Base-by-base conservation (phyloP, 2,113 vertebrate genomes). In the Coptodon rendalli region DNA sequence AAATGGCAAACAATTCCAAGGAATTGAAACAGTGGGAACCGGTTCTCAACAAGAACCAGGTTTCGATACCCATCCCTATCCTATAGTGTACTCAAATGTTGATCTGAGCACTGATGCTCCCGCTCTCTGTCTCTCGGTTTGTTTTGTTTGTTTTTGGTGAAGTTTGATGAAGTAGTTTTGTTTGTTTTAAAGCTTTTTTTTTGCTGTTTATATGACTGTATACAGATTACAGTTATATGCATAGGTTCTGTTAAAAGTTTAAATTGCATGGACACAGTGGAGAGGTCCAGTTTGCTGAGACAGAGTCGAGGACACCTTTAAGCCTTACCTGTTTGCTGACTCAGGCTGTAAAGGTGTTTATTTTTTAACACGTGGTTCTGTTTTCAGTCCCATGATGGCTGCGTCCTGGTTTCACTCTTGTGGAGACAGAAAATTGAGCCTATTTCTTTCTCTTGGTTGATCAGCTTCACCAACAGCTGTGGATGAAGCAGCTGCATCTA, bases 381-480 rank as follows among this genome's bases (percentile, higher is more conserved):
- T 7, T 0, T 78, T 50, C 71, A 31, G 71, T 31, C 27, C 71
- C 71, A 0, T 7, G 24, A 76, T 3, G 71, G 27, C 17, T 29
- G 71, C 9, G 0, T 76, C 40, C 17, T 50, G 43, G 16, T 50
- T 76, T 76, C 71, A 5, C 1, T 12, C 27, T 31, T 0, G 16
- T 31, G 0, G 24, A 48, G 40, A 48, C 68, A 27, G 0, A 45
- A 76, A 48, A 17, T 19, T 5, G 24, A 50, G 6, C 0, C 45
- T 1, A 31, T 50, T 31, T 22, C 12, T 9, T 54, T 80, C 38
- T 57, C 52, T 40, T 27, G 31, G 7, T 57, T 89, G 8, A 2
- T 83, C 50, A 91, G 91, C 79, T 87, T 91, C 90, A 22, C 38
- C 89, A 9, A 17, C 80, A 43, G 6, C 87, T 36, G 1, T 43